These are phyloP conservation scores for Microtus pennsylvanicus DNA, from an alignment of 2,113 vertebrate species.

Conservation along the genomic window DNA sequence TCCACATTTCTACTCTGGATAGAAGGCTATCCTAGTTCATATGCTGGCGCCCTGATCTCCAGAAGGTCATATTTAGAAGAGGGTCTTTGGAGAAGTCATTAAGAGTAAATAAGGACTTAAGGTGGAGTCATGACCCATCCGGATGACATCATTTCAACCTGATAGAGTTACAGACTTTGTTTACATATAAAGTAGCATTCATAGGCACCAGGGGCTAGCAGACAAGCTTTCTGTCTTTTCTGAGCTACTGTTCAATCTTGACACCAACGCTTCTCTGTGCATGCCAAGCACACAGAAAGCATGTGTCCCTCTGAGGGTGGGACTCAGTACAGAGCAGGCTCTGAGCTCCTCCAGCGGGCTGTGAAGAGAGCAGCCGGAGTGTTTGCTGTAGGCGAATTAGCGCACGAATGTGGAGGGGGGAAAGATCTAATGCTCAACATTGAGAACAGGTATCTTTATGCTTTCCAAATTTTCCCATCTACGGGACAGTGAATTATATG, in stretches of 20 bases:
- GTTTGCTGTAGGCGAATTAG: rapidly evolving
- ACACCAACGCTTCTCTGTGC: not conserved
- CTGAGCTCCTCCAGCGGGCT: no score
- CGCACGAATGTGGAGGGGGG: rapidly evolving
- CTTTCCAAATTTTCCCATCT: not conserved
- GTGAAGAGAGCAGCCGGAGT: not conserved
- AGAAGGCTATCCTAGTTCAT: not conserved
- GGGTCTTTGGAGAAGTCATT: not conserved
- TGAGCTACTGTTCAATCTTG: no score
- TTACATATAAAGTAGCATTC: not conserved
- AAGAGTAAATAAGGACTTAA: not conserved
- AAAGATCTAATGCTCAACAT: not conserved
- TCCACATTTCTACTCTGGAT: not conserved
- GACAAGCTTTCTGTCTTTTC: not conserved
- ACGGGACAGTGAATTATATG: no score
- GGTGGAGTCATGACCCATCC: not conserved
- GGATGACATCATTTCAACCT: not conserved
- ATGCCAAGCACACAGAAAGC: not conserved
- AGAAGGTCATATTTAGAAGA: not conserved
- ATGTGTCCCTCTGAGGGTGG: not conserved
- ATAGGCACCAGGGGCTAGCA: no score
- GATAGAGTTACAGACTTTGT: not conserved
- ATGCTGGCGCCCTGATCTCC: not conserved
- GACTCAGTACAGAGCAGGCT: not conserved
- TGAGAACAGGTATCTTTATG: not conserved